Conservation (phyloP, 2,888 invertebrate species). For the Metellina segmentata region DNA sequence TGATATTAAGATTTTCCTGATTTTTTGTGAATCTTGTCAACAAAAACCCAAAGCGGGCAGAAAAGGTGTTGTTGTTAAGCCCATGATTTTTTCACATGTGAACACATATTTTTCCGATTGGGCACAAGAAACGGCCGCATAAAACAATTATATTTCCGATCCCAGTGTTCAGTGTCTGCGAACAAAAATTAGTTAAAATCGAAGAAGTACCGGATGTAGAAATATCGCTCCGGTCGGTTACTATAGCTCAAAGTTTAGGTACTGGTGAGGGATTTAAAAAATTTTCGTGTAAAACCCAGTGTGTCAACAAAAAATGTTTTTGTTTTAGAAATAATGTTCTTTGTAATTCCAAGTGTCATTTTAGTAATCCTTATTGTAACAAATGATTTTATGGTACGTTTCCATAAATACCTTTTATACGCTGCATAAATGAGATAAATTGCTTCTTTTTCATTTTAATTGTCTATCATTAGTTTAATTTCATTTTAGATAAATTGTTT, state of each 20-base stretch:
- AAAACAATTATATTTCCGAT: no score
- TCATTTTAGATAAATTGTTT: no score
- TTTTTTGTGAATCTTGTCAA: no score
- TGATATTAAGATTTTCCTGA: no score
- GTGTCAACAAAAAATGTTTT: slow-evolving; percentile 70
- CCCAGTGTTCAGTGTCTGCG: slow-evolving; percentile 60
- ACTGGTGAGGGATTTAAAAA: slow-evolving; percentile 68
- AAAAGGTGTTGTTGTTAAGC: no score
- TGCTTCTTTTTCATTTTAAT: slow-evolving; percentile 25
- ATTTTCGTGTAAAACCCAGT: slow-evolving; percentile 70
- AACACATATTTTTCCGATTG: no score
- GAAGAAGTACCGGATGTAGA: slow-evolving; percentile 66
- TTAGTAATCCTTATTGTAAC: slow-evolving; percentile 54
- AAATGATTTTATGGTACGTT: slow-evolving; percentile 62
- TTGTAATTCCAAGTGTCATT: slow-evolving; percentile 48
- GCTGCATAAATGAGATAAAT: slow-evolving; percentile 69
- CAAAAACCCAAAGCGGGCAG: no score
- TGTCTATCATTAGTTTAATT: no score
- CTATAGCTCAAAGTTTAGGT: slow-evolving; percentile 69
- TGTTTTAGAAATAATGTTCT: slow-evolving; percentile 35
- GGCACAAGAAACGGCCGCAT: no score
- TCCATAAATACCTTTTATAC: slow-evolving; percentile 68
- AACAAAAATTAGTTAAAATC: slow-evolving; percentile 68
- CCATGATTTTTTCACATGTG: no score
- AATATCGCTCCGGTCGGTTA: slow-evolving; percentile 65